Base-by-base conservation (phyloP, 2,888 invertebrate species). In the Drosophila quinaria region DNA sequence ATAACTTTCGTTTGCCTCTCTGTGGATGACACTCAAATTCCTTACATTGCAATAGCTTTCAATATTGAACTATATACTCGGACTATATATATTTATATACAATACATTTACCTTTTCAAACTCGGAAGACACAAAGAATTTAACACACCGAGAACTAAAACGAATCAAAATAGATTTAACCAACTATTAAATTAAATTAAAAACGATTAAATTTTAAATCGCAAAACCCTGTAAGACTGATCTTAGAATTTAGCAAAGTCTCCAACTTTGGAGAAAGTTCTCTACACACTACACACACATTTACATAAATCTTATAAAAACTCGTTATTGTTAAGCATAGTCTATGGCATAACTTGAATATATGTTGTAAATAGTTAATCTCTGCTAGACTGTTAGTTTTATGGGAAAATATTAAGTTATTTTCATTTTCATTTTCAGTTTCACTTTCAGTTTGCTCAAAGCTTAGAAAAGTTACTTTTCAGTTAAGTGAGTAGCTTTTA, bases 21-120 rank as follows among this genome's bases (percentile, higher is more conserved):
- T 41, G 49, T 75, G 81, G 68, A 66, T 59, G 74, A 76, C 81
- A 80, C 80, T 74, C 64, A 80, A 85, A 86, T 88, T 85, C 89
- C 89, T 73, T 78, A 78, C 87, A 83, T 88, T 88, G 87, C 89
- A 85, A 74, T 79, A 58, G 49, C 52, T 61, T 70, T 74, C 37
- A 69, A 76, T 70, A 44, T 42, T 54, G 37, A 39, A 65, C 62
- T 60, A 52, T 41, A 61, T 56, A 61, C 8, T 37, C 8, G 56
- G 52, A 52, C 46, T 29, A 22, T 41, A 22, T 51, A 67, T 62
- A 44, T 19, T 61, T 56, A 62, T 54, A 63, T 58, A 60, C 52
- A 63, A 63, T 58, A 60, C 52, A 63, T 68, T 65, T 22, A 60
- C 52, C 60, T 65, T 65, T 51, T 29, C 22, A 46, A 63, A 56